Evolutionary conservation across 2,888 invertebrate species (phyloP).

Genomic region (Mythimna pallens): DNA sequence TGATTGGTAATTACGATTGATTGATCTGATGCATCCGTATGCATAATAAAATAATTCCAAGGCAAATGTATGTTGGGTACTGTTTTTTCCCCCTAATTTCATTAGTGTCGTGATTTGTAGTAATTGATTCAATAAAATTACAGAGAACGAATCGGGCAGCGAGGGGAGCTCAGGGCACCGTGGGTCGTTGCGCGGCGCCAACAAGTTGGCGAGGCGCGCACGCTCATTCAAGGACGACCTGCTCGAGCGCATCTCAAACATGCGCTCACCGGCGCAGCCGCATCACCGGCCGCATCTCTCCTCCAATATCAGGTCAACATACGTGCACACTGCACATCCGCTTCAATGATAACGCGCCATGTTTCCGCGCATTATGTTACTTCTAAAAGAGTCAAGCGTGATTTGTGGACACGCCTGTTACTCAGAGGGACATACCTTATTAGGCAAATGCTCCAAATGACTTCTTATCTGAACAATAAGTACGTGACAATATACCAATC

Average conservation of each 20-base stretch:
- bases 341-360: constrained; percentile 41
- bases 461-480: constrained; percentile 11
- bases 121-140: constrained; percentile 67
- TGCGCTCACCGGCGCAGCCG: constrained; percentile 94
- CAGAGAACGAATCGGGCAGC: constrained; percentile 87
- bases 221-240: constrained; percentile 98
- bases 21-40: constrained; percentile 14
- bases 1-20: constrained; percentile 4
- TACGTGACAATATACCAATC: constrained; percentile 30
- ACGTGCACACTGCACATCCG: constrained; percentile 32
- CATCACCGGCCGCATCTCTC: constrained; percentile 88
- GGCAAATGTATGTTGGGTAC: background rate
- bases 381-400: constrained; percentile 1
- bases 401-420: constrained; percentile 19
- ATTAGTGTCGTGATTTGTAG: constrained; percentile 44
- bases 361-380: constrained; percentile 20
- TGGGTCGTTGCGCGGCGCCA: constrained; percentile 94
- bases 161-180: constrained; percentile 93
- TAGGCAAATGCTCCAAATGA: constrained; percentile 21
- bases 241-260: constrained; percentile 96
- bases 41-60: constrained; percentile 5
- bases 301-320: constrained; percentile 82
- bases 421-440: background rate
- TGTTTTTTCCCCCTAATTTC: constrained; percentile 28
- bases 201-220: constrained; percentile 96